phyloP scores from a whole-genome alignment of 2,797 vertebrate species.

The Eremophila alpestris region DNA sequence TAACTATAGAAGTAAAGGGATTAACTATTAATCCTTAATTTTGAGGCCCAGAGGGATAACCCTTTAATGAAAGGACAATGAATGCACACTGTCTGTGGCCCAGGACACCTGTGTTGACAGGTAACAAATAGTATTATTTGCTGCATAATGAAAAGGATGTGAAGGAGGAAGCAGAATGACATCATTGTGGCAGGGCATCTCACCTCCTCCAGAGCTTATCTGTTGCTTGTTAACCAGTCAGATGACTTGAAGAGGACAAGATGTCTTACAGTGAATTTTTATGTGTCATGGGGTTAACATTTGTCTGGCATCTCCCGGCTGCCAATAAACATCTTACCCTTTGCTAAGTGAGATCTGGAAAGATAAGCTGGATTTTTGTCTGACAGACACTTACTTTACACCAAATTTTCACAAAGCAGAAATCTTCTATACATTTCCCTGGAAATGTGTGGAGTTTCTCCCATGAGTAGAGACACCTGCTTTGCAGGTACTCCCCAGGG shows the following conservation, averaged over 20 bases:
- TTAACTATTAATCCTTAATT: background rate
- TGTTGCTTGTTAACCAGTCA: background rate
- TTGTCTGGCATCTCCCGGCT: background rate
- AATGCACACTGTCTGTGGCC: background rate
- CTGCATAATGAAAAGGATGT: background rate
- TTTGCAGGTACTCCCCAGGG: background rate
- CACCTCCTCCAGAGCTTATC: background rate
- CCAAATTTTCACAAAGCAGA: background rate
- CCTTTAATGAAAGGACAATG: background rate
- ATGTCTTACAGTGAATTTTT: background rate
- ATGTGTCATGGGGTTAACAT: background rate
- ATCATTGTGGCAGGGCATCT: background rate
- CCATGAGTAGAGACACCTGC: background rate
- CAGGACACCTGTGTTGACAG: background rate
- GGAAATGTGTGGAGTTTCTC: background rate
- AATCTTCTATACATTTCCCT: background rate
- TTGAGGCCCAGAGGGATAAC: background rate
- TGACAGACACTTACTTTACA: background rate
- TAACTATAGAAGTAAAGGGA: background rate
- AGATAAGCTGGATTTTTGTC: background rate
- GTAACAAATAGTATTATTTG: background rate
- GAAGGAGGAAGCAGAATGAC: background rate
- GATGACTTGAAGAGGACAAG: background rate
- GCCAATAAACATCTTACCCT: background rate
- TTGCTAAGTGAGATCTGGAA: background rate